A percentile compares a stretch with the other conserved stretches of the same genome.
Conservation (phyloP, 1,140 invertebrate species). For the Drosophila yakuba region DNA sequence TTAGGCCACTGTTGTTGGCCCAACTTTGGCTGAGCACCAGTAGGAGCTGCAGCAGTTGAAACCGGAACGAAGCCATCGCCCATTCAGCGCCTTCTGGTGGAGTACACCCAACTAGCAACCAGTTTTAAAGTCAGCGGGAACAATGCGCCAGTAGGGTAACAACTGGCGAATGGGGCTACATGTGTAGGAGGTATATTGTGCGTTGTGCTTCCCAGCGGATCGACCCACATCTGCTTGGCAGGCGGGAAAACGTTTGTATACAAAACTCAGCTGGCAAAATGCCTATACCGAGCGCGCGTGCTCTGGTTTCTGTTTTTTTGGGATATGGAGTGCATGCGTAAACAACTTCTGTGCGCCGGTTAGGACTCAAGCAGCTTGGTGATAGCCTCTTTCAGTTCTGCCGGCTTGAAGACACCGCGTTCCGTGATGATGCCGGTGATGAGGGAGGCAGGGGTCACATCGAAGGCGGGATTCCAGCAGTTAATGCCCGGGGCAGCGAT, state of each 20-base stretch:
- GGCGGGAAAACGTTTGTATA: constrained; percentile 43
- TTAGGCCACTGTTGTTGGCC: constrained; percentile 39
- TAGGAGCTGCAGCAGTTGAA: constrained; percentile 14
- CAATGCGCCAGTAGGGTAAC: constrained; percentile 41
- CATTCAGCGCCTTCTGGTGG: constrained; percentile 16
- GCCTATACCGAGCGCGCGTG: constrained; percentile 51
- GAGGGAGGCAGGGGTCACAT: constrained; percentile 97
- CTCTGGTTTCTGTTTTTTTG: constrained; percentile 27
- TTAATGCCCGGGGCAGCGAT: constrained; percentile 95
- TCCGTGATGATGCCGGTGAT: constrained; percentile 99
- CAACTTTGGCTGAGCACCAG: constrained; percentile 5
- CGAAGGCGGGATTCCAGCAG: constrained; percentile 99
- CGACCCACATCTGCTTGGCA: constrained; percentile 56
- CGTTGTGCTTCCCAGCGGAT: constrained; percentile 64
- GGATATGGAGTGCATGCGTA: constrained; percentile 56
- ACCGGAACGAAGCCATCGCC: constrained; percentile 39
- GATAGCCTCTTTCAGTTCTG: constrained; percentile 69
- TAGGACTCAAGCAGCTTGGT: constrained; percentile 67
- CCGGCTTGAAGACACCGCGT: constrained; percentile 92
- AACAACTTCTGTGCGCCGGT: constrained; percentile 52
- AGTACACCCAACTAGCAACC: background rate
- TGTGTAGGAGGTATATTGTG: constrained; percentile 70
- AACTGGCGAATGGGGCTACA: constrained; percentile 61
- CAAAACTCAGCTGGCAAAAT: constrained; percentile 62
- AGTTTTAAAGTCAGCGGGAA: constrained; percentile 58